phyloP scores from a whole-genome alignment of 2,797 vertebrate genomes.

The Decapterus maruadsi region DNA sequence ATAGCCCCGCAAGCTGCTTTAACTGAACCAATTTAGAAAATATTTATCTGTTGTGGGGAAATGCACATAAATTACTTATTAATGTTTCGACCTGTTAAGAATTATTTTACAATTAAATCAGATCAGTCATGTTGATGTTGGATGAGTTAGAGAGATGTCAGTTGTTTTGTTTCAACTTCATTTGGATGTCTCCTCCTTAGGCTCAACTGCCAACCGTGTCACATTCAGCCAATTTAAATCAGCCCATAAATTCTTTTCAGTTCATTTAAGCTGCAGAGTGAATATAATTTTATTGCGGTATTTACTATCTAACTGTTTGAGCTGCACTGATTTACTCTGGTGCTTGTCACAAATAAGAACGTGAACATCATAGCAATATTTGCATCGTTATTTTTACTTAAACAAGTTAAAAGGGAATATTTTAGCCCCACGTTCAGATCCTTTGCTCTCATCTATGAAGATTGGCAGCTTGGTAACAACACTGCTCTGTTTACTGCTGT shows the following conservation, averaged over 20 bases:
- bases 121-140: neutral
- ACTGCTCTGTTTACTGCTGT: neutral
- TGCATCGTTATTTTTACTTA: neutral
- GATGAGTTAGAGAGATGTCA: neutral
- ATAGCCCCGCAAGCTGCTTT: slow-evolving; percentile 50
- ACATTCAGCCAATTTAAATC: neutral
- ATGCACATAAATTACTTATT: slow-evolving; percentile 40
- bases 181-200: neutral
- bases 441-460: neutral
- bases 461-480: too few relatives aligned
- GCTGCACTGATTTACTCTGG: neutral
- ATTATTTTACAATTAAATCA: slow-evolving; percentile 15
- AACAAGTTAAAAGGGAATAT: neutral
- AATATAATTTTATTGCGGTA: neutral
- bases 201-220: neutral
- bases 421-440: neutral
- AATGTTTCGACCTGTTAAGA: slow-evolving; percentile 32
- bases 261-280: neutral
- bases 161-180: neutral
- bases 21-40: slow-evolving; percentile 62
- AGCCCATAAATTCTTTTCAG: neutral
- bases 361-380: neutral
- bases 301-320: neutral
- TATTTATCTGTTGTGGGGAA: slow-evolving; percentile 59
- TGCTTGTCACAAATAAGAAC: neutral